Base-by-base conservation (phyloP, 2,797 vertebrate genomes). In the Clarias platycephalus region DNA sequence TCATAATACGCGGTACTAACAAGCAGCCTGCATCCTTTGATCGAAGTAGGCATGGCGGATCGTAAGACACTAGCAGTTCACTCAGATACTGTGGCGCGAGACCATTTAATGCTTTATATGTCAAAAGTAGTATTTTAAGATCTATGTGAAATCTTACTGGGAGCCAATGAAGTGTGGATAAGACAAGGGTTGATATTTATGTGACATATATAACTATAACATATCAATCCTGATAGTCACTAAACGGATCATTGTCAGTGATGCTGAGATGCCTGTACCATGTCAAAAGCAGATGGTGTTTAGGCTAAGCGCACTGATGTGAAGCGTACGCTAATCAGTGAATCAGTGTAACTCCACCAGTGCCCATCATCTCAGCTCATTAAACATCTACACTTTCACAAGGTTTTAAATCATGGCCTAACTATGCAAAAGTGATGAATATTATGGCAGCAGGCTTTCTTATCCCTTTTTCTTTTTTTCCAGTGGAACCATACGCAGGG, bases 231-330 rank as follows among this genome's bases (percentile, higher is more conserved):
- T 34, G 22, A 20, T 5, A 37, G 20, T 34, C 18, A 5, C 57
- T 37, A 60, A 77, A 16, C 5, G 24, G 31, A 37, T 1, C 2
- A 12, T 24, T 60, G 9, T 13, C 20, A n/a, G 0, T 4, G 20
- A 37, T 10, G 31, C 12, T 60, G 57, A 24, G 20, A 24, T 60
- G 74, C 3, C 4, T 76, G 9, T 24, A 24, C 4, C 55, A 58
- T 60, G 55, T 24, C 20, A 77, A 60, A 60, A n/a, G 12, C 31
- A 60, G 55, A 34, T 58, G 53, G 10, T 20, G 31, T 76, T 74
- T 28, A 55, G 15, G n/a, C 72, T 28, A 74, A n/a, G 71, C n/a
- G 18, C 71, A 28, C 71, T 74, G 28, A 75, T 28, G 72, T 55
- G 16, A 55, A 9, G 8, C 31, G 49, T 58, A 20, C 58, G 26